Percentiles rank a stretch among this genome's conserved stretches.
Conservation (phyloP, 2,888 invertebrate genomes). For the Antheraea yamamai region DNA sequence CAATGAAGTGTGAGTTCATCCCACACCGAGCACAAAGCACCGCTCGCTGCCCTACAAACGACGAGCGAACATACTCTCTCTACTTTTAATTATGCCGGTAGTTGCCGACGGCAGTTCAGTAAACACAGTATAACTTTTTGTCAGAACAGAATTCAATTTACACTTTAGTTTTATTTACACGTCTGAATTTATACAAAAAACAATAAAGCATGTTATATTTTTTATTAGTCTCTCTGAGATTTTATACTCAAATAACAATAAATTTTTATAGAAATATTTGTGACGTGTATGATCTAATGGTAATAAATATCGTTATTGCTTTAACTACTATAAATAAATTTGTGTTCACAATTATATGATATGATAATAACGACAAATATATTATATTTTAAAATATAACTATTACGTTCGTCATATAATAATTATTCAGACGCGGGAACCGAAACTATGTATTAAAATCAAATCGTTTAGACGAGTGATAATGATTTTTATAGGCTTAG, state of each 20-base stretch:
- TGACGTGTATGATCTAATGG: not conserved
- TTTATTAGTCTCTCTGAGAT: not conserved
- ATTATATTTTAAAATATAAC: too few species aligned
- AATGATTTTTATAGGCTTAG: too few species aligned
- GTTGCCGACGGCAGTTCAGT: conserved; percentile 15
- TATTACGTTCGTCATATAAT: too few species aligned
- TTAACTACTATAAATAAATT: too few species aligned
- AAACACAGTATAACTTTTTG: not conserved
- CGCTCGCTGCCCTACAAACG: conserved; percentile 56
- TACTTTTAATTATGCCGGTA: conserved; percentile 43
- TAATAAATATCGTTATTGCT: too few species aligned
- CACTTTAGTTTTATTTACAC: not conserved
- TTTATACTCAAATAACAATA: not conserved
- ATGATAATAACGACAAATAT: too few species aligned
- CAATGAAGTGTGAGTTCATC: conserved; percentile 19
- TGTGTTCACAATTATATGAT: too few species aligned
- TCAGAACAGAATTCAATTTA: conserved; percentile 1
- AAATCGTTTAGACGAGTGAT: too few species aligned
- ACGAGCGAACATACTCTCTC: conserved; percentile 44
- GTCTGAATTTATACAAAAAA: not conserved
- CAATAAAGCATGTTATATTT: not conserved
- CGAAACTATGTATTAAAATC: too few species aligned
- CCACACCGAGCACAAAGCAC: conserved; percentile 45
- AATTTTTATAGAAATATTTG: not conserved
- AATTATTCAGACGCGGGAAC: too few species aligned